Conservation (phyloP, 2,888 invertebrate species). For the Cerceris rybyensis region DNA sequence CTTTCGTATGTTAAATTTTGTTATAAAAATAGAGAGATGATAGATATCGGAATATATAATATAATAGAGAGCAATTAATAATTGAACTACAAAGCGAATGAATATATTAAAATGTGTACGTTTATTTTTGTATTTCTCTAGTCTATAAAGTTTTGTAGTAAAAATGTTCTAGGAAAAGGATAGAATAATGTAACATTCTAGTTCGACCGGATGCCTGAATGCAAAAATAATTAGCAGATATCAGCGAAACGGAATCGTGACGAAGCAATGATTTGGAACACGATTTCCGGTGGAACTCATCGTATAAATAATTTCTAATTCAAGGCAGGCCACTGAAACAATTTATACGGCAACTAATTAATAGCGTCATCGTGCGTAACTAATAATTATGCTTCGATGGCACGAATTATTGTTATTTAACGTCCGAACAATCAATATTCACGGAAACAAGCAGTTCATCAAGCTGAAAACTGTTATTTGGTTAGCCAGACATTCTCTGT, state of each 20-base stretch:
- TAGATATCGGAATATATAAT: too few relatives aligned
- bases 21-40: too few relatives aligned
- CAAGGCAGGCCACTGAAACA: constrained; percentile 9
- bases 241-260: neutral
- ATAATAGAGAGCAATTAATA: too few relatives aligned
- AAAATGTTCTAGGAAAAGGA: too few relatives aligned
- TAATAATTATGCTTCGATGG: constrained; percentile 10
- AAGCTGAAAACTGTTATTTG: constrained; percentile 4
- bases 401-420: constrained; percentile 7
- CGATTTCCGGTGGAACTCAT: neutral
- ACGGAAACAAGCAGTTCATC: neutral
- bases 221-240: neutral
- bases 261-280: neutral
- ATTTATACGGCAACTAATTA: constrained; percentile 17
- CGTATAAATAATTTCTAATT: constrained; percentile 7
- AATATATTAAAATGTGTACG: too few relatives aligned
- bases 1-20: too few relatives aligned
- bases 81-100: too few relatives aligned
- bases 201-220: too few relatives aligned
- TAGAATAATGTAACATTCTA: too few relatives aligned
- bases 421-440: constrained; percentile 2
- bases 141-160: too few relatives aligned
- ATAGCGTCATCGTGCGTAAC: constrained; percentile 3
- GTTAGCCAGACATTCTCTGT: neutral
- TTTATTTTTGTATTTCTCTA: too few relatives aligned